phyloP scores from a whole-genome alignment of 2,113 vertebrate species.

The Clinocottus analis region DNA sequence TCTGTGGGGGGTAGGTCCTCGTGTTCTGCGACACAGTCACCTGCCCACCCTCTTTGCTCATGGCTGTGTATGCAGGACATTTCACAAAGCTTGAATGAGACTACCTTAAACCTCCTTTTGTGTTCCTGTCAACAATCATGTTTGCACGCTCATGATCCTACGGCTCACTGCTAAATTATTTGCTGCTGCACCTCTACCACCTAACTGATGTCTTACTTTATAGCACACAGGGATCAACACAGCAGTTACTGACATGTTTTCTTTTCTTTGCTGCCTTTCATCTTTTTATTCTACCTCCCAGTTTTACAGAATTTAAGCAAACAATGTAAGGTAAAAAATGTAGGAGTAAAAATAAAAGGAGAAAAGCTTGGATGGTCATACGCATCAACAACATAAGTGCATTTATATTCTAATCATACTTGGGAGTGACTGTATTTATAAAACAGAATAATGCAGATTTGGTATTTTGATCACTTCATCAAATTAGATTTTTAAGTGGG shows the following conservation, averaged over 20 bases:
- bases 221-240: constrained; percentile 78
- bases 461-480: neutral
- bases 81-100: constrained; percentile 83
- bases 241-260: constrained; percentile 81
- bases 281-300: constrained; percentile 61
- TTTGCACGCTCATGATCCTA: constrained; percentile 85
- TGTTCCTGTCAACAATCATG: constrained; percentile 86
- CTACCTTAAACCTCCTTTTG: constrained; percentile 87
- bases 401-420: neutral
- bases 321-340: constrained; percentile 39
- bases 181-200: constrained; percentile 81
- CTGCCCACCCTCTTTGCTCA: constrained; percentile 67
- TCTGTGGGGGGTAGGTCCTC: constrained; percentile 16
- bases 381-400: neutral
- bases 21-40: constrained; percentile 46
- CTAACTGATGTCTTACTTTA: constrained; percentile 79
- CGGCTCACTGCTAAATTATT: constrained; percentile 84
- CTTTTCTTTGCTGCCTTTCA: constrained; percentile 71
- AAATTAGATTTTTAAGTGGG: neutral
- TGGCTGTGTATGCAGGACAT: constrained; percentile 73
- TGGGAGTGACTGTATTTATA: neutral
- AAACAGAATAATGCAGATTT: neutral
- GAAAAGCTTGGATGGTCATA: constrained; percentile 24
- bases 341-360: neutral
- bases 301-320: constrained; percentile 77